Percentiles rank a stretch among this genome's conserved stretches.
Evolutionary conservation across 2,888 invertebrate genomes (phyloP).

Genomic region (Phortica magna): DNA sequence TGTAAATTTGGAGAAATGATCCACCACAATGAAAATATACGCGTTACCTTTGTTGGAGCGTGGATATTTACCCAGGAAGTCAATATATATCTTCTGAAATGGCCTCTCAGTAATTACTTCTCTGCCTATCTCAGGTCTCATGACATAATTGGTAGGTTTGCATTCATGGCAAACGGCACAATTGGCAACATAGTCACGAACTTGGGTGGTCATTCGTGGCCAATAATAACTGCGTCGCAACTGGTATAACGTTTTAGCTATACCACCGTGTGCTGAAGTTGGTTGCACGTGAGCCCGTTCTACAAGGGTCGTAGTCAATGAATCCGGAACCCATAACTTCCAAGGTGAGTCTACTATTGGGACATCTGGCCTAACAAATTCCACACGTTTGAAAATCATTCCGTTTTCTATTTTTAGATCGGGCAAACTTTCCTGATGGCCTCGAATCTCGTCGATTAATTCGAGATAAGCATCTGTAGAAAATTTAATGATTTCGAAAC

Average conservation of each 20-base stretch:
- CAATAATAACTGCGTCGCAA: background rate
- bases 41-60: too few species aligned
- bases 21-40: too few species aligned
- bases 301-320: background rate
- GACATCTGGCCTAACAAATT: background rate
- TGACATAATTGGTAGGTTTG: background rate
- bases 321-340: background rate
- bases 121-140: background rate
- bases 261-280: background rate
- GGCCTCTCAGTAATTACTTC: too few species aligned
- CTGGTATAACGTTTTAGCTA: background rate
- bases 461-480: background rate
- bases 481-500: background rate
- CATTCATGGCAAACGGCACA: background rate
- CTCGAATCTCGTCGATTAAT: background rate
- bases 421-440: background rate
- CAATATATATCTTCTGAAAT: too few species aligned
- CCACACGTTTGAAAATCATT: background rate
- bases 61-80: too few species aligned
- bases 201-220: background rate
- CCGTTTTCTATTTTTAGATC: background rate
- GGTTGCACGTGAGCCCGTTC: background rate
- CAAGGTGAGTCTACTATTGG: background rate
- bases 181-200: background rate
- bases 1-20: too few species aligned